Evolutionary conservation across 30 jellyfish, hydroid and myxozoan genomes (phyloP), one percentile per base, ranked within the genome.

Genomic region (Aurelia sp.): DNA sequence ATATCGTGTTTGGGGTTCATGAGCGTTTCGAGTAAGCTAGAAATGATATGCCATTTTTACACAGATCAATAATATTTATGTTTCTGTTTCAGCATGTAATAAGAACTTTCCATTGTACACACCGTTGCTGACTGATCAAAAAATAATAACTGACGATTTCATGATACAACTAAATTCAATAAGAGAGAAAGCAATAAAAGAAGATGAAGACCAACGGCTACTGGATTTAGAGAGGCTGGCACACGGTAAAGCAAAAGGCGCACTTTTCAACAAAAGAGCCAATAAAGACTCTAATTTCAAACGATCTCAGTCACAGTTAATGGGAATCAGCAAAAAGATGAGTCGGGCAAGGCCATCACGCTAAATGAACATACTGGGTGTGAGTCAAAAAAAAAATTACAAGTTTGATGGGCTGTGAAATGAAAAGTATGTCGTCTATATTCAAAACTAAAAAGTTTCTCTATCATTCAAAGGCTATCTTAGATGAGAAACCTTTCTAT

Each of bases 331-430:
- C 59, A 78, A 63, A 78, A 78, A 63, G 58, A 31, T 19, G 58
- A 61, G 60, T 47, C 16, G 48, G 12, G 67, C 66, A 22, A 64
- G 80, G 58, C 89, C 89, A 33, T 78, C 89, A 13, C 79, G 89
- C 16, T 78, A 58, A 58, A 38, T 4, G 50, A 38, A 38, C 10
- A 38, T 38, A 38, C 33, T 27, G 33, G 33, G 33, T 27, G 33
- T 27, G 33, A 0, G 33, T 27, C 2, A 0, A 27, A 27, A 27
- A 27, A 27, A 27, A 27, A 2, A 1, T 27, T 1, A 27, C 33
- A 2, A 2, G 33, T 27, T 27, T 27, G 33, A 2, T 27, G 33
- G 33, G 33, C 33, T 27, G 33, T 27, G 33, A 27, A 27, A 27
- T 27, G 33, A 27, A 27, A 27, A 27, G 33, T 27, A 27, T 27